Evolutionary conservation across 1,140 invertebrate genomes (phyloP).

Genomic region (Ericerus pela): DNA sequence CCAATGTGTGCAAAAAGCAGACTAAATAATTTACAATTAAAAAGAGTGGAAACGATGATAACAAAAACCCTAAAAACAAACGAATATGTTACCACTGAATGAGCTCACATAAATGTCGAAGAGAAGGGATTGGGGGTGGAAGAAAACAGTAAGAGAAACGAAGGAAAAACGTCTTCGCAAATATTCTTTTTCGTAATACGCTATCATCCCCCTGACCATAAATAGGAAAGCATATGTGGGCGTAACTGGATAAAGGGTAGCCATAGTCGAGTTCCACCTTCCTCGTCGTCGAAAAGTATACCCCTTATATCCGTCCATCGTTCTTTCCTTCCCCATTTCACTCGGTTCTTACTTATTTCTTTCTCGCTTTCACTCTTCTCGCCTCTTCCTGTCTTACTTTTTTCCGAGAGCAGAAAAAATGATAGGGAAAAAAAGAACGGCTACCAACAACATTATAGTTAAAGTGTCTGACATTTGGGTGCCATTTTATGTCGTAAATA

Average conservation of each 20-base stretch:
- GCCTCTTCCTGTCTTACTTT: no score
- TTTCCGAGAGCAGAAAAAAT: no score
- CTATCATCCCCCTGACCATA: constrained; percentile 7
- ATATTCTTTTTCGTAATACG: background rate
- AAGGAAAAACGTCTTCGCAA: background rate
- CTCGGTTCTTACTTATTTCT: no score
- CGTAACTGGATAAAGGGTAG: constrained; percentile 9
- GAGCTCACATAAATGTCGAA: no score
- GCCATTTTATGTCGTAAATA: constrained; percentile 10
- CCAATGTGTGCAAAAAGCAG: no score
- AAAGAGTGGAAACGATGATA: no score
- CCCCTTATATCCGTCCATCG: no score
- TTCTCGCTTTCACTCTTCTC: no score
- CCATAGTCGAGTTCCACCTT: constrained; percentile 6
- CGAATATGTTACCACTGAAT: no score
- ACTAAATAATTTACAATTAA: no score
- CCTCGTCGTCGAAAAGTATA: constrained; percentile 3
- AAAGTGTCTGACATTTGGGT: constrained; percentile 12
- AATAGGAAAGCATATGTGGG: constrained; percentile 10
- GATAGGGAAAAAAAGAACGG: background rate
- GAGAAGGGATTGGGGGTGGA: background rate
- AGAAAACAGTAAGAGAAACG: background rate
- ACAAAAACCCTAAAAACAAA: no score
- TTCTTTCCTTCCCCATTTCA: no score
- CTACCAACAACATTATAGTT: constrained; percentile 11